Evolutionary conservation across 35 echinoderm and acorn worm species (phyloP).

Genomic region (Eucidaris tribuloides): DNA sequence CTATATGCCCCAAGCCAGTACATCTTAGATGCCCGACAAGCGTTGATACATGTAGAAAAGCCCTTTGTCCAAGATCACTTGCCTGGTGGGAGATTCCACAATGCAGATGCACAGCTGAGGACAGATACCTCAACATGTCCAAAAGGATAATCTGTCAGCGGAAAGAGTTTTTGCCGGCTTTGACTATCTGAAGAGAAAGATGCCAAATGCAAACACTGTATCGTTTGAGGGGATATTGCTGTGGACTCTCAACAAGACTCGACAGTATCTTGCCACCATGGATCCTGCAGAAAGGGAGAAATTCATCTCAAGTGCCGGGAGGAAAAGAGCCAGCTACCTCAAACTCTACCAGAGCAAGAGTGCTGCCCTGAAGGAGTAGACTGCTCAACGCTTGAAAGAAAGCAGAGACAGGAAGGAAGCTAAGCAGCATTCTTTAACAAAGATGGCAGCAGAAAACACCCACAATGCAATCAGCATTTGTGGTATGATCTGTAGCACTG

Average conservation of each 20-base stretch:
- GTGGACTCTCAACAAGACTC: constrained; percentile 49
- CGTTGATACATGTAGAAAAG: no score
- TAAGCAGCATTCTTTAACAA: constrained; percentile 12
- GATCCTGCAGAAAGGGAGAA: no score
- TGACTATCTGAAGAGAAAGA: constrained; percentile 60
- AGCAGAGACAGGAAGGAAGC: constrained; percentile 34
- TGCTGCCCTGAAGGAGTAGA: neutral
- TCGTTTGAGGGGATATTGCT: constrained; percentile 52
- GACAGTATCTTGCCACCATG: constrained; percentile 9
- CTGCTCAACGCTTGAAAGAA: neutral
- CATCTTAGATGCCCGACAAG: no score
- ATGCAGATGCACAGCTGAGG: neutral
- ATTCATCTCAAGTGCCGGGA: constrained; percentile 34
- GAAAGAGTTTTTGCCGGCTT: constrained; percentile 66
- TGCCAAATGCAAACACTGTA: constrained; percentile 48
- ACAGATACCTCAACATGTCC: constrained; percentile 16
- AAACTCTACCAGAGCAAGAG: constrained; percentile 32
- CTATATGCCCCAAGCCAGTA: no score
- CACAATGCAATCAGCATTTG: constrained; percentile 24
- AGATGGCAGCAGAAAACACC: constrained; percentile 43
- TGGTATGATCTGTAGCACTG: constrained; percentile 7
- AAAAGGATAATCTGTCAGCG: constrained; percentile 40
- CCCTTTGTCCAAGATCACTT: no score
- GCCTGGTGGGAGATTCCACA: constrained; percentile 45
- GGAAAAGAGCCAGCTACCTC: neutral